Percentiles rank a stretch among this genome's conserved stretches.
phyloP scores from a whole-genome alignment of 2,888 invertebrate species.

The Xylota segnis region DNA sequence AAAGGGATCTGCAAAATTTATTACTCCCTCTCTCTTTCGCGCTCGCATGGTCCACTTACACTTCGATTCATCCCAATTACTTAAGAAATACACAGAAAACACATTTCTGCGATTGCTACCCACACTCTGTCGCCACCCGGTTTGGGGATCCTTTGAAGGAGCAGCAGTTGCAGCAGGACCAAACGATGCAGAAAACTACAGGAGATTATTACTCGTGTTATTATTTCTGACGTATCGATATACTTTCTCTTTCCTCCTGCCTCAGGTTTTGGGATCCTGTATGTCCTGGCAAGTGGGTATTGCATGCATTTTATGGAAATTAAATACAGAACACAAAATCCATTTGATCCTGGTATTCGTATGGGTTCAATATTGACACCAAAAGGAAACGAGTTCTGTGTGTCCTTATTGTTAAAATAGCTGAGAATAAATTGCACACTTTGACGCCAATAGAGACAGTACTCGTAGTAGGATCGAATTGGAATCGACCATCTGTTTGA shows the following conservation, averaged over 20 bases:
- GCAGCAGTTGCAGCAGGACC: conserved; percentile 42
- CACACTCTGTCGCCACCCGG: conserved; percentile 9
- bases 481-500: conserved; percentile 71
- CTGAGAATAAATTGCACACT: conserved; percentile 65
- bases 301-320: conserved; percentile 72
- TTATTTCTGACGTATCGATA: conserved; percentile 73
- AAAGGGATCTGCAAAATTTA: conserved; percentile 65
- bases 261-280: conserved; percentile 1
- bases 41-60: conserved; percentile 19
- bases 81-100: conserved; percentile 74
- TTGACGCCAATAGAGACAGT: conserved; percentile 48
- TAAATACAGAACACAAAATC: conserved; percentile 62
- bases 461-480: conserved; percentile 11
- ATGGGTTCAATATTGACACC: conserved; percentile 65
- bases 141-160: conserved; percentile 33
- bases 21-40: conserved; percentile 27
- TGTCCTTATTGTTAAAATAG: conserved; percentile 62
- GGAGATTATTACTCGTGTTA: conserved; percentile 72
- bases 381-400: conserved; percentile 50
- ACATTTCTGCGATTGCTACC: conserved; percentile 70
- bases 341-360: conserved; percentile 60
- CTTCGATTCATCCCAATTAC: conserved; percentile 72
- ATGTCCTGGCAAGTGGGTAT: conserved; percentile 35
- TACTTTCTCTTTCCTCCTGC: not conserved
- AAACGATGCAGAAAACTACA: conserved; percentile 71